phyloP scores from a whole-genome alignment of 53 echinoderm and acorn worm species.

The Luidia sarsii region DNA sequence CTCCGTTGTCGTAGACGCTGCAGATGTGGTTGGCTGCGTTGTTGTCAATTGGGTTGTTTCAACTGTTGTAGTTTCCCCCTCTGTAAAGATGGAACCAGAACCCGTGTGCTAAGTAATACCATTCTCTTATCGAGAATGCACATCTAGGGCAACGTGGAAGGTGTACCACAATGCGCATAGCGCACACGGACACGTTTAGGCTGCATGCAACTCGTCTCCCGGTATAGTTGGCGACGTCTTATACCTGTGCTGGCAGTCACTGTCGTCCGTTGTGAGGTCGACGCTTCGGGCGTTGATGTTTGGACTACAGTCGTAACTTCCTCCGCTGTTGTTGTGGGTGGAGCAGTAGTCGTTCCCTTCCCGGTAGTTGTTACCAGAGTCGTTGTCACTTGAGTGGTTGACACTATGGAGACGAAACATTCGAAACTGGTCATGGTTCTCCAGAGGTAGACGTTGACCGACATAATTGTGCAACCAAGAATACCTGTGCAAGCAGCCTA shows the following conservation, averaged over 20 bases:
- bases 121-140: not conserved
- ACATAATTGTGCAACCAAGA: too few relatives aligned
- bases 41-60: not conserved
- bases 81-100: not conserved
- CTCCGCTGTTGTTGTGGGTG: slow-evolving; percentile 17
- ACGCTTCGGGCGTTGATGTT: slow-evolving; percentile 11
- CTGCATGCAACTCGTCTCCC: too few relatives aligned
- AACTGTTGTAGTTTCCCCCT: not conserved
- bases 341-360: not conserved
- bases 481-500: too few relatives aligned
- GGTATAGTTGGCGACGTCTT: too few relatives aligned
- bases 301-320: slow-evolving; percentile 22
- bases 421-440: too few relatives aligned
- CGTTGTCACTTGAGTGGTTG: slow-evolving; percentile 10
- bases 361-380: not conserved
- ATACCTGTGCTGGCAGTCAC: slow-evolving; percentile 18
- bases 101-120: not conserved
- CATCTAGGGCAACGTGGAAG: not conserved
- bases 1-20: not conserved
- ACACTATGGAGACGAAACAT: too few relatives aligned
- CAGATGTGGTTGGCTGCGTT: not conserved
- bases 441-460: too few relatives aligned
- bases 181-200: too few relatives aligned
- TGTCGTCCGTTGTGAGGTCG: slow-evolving; percentile 5
- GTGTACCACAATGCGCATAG: too few relatives aligned